Percentiles rank a stretch among this genome's conserved stretches.
Conservation (phyloP, 1,140 invertebrate species). For the Hypothenemus hampei region DNA sequence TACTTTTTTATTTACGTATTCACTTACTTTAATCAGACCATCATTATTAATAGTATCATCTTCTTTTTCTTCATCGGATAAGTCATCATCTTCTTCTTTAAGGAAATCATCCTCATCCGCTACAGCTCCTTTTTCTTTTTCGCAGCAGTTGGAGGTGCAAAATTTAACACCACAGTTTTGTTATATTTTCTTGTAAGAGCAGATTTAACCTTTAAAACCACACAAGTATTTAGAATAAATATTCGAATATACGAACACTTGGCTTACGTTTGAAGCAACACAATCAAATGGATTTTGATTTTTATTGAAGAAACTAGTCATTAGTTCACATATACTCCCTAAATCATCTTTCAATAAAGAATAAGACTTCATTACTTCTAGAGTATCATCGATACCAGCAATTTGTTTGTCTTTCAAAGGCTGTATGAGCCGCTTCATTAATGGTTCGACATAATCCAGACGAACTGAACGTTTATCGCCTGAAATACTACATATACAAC, state of each 20-base stretch:
- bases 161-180: slow-evolving; percentile 67
- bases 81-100: slow-evolving; percentile 46
- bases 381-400: slow-evolving; percentile 68
- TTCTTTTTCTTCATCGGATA: slow-evolving; percentile 45
- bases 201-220: slow-evolving; percentile 67
- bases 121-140: slow-evolving; percentile 53
- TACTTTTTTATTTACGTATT: too few species aligned
- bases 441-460: slow-evolving; percentile 74
- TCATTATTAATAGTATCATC: slow-evolving; percentile 66
- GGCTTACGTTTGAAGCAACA: slow-evolving; percentile 70
- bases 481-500: slow-evolving; percentile 56
- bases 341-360: slow-evolving; percentile 86
- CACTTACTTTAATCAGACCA: slow-evolving; percentile 71
- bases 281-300: slow-evolving; percentile 64
- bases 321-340: slow-evolving; percentile 80
- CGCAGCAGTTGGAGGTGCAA: slow-evolving; percentile 60
- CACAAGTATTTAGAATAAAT: slow-evolving; percentile 11
- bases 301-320: slow-evolving; percentile 73
- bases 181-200: slow-evolving; percentile 91
- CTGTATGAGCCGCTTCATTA: slow-evolving; percentile 65
- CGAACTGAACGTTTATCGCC: slow-evolving; percentile 71
- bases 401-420: slow-evolving; percentile 65
- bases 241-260: background rate
- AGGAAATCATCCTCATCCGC: slow-evolving; percentile 47
- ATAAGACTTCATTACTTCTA: slow-evolving; percentile 78